Conservation (phyloP, 1,140 invertebrate species). For the Bombus consobrinus region DNA sequence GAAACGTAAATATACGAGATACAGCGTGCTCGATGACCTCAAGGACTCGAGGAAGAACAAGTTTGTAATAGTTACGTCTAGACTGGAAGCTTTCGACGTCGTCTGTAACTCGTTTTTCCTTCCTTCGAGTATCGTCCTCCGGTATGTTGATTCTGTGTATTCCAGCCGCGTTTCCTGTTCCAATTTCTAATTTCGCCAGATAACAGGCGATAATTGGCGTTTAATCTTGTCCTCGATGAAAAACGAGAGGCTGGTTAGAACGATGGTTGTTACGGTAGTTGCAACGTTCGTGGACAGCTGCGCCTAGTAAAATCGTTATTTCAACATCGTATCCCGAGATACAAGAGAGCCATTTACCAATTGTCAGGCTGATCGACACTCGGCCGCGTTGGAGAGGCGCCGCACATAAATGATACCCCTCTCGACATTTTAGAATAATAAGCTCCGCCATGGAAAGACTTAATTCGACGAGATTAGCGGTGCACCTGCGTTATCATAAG, state of each 20-base stretch:
- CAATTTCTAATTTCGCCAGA: neutral
- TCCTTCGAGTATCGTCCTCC: neutral
- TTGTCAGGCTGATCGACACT: constrained; percentile 60
- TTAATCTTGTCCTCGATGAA: neutral
- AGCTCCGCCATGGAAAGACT: constrained; percentile 44
- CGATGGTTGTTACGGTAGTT: neutral
- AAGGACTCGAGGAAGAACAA: constrained; percentile 19
- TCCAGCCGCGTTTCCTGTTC: neutral
- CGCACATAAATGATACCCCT: constrained; percentile 61
- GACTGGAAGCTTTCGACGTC: constrained; percentile 9
- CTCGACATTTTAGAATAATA: constrained; percentile 62
- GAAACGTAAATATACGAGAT: constrained; percentile 58
- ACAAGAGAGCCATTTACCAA: constrained; percentile 66
- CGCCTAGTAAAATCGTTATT: constrained; percentile 46
- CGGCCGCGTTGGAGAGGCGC: constrained; percentile 60
- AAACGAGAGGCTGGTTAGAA: neutral
- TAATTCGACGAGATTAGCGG: constrained; percentile 29
- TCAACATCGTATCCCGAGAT: constrained; percentile 46
- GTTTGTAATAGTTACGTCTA: constrained; percentile 9
- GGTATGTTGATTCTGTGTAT: neutral
- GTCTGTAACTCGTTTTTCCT: neutral
- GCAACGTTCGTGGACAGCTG: constrained; percentile 26
- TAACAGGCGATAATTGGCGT: constrained; percentile 1
- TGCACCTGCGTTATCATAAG: constrained; percentile 20
- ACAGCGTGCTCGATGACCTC: constrained; percentile 19